A percentile compares a stretch with the other conserved stretches of the same genome.
Conservation (phyloP, 2,797 vertebrate genomes). For the Typhlichthys eigenmanni region DNA sequence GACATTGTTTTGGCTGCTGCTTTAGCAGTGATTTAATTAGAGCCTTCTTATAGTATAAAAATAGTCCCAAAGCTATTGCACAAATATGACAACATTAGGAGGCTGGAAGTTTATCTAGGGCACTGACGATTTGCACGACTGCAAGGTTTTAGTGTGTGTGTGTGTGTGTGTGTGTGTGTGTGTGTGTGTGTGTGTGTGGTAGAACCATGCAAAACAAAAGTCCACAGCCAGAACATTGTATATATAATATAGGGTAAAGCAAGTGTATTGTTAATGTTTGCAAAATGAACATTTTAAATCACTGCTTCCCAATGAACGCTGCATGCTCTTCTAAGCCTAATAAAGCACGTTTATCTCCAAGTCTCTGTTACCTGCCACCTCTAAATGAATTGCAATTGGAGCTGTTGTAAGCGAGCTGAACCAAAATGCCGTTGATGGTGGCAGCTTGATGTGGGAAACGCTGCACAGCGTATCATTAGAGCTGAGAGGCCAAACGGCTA, state of each 20-base stretch:
- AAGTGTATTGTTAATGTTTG: too few species aligned
- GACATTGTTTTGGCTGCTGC: not conserved
- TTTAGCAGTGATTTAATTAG: not conserved
- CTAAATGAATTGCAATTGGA: conserved; percentile 36
- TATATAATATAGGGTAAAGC: too few species aligned
- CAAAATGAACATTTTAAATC: too few species aligned
- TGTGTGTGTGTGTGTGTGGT: not conserved
- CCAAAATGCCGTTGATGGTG: conserved; percentile 39
- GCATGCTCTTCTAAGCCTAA: too few species aligned
- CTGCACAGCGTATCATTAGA: conserved; percentile 65
- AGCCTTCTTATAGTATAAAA: not conserved
- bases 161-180: not conserved
- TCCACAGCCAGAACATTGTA: too few species aligned
- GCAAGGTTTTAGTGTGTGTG: not conserved
- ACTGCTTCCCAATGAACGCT: too few species aligned
- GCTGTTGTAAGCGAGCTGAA: conserved; percentile 40
- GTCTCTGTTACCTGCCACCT: conserved; percentile 42
- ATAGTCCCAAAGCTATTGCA: not conserved
- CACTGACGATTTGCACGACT: not conserved
- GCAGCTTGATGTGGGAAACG: conserved; percentile 52
- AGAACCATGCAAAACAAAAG: not conserved
- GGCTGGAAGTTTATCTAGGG: not conserved
- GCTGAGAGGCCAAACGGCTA: conserved; percentile 66
- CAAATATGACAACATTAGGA: too few species aligned
- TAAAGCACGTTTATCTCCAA: not conserved